Evolutionary conservation across 2,797 vertebrate genomes (phyloP).

Genomic region (Todus mexicanus): DNA sequence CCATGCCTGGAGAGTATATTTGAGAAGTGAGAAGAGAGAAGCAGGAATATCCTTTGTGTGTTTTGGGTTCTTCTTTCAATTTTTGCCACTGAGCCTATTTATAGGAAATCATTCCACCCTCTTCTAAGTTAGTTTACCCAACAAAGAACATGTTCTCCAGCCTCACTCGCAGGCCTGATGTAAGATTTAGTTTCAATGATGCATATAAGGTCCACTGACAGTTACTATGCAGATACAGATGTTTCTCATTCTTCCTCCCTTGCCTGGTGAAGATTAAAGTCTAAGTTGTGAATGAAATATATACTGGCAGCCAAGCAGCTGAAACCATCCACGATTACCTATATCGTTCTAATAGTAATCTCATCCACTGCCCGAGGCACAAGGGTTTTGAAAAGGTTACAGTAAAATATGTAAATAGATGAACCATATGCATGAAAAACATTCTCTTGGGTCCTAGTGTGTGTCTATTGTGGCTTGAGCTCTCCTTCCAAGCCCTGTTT

Average conservation of each 20-base stretch:
- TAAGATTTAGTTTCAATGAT: neutral
- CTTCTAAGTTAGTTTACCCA: neutral
- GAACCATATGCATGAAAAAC: conserved; percentile 31
- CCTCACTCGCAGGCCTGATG: neutral
- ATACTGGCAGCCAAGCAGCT: neutral
- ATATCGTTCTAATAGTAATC: conserved; percentile 28
- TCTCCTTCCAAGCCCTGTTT: conserved; percentile 51
- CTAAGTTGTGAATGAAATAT: conserved; percentile 5
- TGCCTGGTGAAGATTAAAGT: conserved; percentile 19
- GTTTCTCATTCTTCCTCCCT: conserved; percentile 18
- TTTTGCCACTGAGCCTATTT: neutral
- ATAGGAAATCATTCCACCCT: neutral
- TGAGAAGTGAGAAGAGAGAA: conserved; percentile 14
- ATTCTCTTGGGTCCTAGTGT: neutral
- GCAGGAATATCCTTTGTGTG: neutral
- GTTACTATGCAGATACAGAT: neutral
- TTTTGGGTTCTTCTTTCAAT: conserved; percentile 1
- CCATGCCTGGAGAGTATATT: neutral
- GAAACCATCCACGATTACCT: neutral
- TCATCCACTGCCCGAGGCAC: neutral
- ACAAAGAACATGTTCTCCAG: neutral
- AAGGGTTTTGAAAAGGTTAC: conserved; percentile 33
- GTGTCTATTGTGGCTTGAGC: conserved; percentile 50
- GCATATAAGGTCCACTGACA: neutral
- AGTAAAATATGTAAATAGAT: conserved; percentile 62